Conservation (phyloP, 2,888 invertebrate genomes). For the Callyntrura guangdongensis region DNA sequence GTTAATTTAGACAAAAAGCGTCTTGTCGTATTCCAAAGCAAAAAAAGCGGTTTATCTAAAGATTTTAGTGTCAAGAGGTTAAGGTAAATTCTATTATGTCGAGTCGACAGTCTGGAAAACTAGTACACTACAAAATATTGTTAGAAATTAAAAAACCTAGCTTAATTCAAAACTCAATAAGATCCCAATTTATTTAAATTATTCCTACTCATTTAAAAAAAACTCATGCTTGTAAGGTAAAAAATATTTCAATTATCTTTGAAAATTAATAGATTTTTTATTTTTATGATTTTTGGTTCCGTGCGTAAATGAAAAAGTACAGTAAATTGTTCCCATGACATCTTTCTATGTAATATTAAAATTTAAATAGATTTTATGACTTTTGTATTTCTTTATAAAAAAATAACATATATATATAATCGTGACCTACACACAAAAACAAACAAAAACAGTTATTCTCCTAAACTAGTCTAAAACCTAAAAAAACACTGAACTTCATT, state of each 20-base stretch:
- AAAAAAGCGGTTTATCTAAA: background rate
- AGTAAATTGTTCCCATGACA: background rate
- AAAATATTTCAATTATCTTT: background rate
- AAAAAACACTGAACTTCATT: slow-evolving; percentile 62
- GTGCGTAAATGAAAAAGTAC: slow-evolving; percentile 59
- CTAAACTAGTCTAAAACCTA: slow-evolving; percentile 39
- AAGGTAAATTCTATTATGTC: background rate
- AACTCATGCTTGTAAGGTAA: background rate
- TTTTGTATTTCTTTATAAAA: slow-evolving; percentile 56
- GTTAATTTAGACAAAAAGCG: background rate
- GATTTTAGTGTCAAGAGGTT: background rate
- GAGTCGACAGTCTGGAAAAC: background rate
- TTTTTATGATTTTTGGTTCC: slow-evolving; percentile 30
- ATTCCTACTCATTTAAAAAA: background rate
- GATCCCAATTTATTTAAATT: background rate
- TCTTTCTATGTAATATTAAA: slow-evolving; percentile 50
- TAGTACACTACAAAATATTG: background rate
- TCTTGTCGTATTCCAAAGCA: background rate
- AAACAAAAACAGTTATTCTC: slow-evolving; percentile 64
- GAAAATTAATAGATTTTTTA: slow-evolving; percentile 8
- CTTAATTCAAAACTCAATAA: background rate
- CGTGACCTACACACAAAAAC: slow-evolving; percentile 60
- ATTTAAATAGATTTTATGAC: slow-evolving; percentile 70
- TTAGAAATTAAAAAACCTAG: background rate
- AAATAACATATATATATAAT: slow-evolving; percentile 61